A percentile compares a stretch with the other conserved stretches of the same genome.
Conservation (phyloP, 1,140 invertebrate genomes). For the Zaprionus ornatus region DNA sequence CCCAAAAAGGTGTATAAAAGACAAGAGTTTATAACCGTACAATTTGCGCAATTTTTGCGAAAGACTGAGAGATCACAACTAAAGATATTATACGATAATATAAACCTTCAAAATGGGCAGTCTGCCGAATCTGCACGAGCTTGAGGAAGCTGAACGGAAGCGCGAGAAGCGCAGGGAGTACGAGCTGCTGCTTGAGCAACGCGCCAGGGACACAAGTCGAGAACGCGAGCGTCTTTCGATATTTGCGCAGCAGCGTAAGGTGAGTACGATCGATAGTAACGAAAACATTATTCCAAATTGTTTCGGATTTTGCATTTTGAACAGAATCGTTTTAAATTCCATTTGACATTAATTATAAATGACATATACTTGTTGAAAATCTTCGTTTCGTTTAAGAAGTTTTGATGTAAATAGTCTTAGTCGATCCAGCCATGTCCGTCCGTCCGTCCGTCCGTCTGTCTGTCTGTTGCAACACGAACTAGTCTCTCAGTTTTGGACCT, state of each 20-base stretch:
- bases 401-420: too few species aligned
- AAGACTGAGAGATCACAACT: constrained; percentile 1
- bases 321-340: background rate
- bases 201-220: constrained; percentile 72
- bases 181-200: constrained; percentile 74
- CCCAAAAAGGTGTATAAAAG: background rate
- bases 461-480: too few species aligned
- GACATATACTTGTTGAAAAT: too few species aligned
- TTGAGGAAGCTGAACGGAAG: constrained; percentile 82
- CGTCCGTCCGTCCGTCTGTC: too few species aligned
- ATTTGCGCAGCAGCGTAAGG: constrained; percentile 73
- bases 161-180: constrained; percentile 81
- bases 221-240: constrained; percentile 72
- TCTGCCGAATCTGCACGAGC: constrained; percentile 87
- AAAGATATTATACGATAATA: background rate
- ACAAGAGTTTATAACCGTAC: background rate
- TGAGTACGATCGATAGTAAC: constrained; percentile 36
- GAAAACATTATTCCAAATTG: background rate
- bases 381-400: too few species aligned
- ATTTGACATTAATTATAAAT: too few species aligned
- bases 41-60: constrained; percentile 11
- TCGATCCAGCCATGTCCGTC: too few species aligned
- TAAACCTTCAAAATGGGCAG: constrained; percentile 85
- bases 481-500: too few species aligned
- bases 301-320: background rate